Evolutionary conservation across 2,113 vertebrate species (phyloP).

Genomic region (Neoarius graeffei): DNA sequence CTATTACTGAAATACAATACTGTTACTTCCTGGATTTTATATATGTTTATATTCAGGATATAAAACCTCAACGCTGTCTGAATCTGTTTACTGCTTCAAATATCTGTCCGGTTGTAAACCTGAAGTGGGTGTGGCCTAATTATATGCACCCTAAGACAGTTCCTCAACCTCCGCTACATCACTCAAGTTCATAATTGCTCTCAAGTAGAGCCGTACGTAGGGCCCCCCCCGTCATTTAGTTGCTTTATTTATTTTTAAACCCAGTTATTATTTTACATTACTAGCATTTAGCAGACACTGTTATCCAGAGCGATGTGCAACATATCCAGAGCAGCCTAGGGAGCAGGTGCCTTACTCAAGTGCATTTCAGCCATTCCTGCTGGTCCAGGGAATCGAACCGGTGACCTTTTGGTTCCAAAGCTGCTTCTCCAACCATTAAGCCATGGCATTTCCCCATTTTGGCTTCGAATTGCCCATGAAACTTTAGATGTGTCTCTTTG

Average conservation of each 20-base stretch:
- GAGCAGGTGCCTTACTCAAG: too few relatives aligned
- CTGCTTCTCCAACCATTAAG: too few relatives aligned
- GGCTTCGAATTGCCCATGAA: too few relatives aligned
- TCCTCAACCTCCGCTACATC: background rate
- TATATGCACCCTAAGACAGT: background rate
- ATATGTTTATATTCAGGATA: background rate
- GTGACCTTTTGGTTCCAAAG: too few relatives aligned
- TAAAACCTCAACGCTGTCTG: background rate
- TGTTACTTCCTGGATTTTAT: background rate
- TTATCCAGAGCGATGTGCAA: too few relatives aligned
- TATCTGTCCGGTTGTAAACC: background rate
- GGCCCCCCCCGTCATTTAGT: too few relatives aligned
- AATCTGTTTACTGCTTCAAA: background rate
- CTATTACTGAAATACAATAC: too few relatives aligned
- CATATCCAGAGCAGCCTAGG: too few relatives aligned
- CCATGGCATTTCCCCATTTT: too few relatives aligned
- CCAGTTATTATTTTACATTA: background rate
- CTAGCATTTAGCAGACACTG: too few relatives aligned
- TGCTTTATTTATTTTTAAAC: background rate
- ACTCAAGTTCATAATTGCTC: background rate
- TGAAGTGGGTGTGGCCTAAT: background rate
- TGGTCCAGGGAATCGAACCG: too few relatives aligned
- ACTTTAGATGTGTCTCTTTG: background rate
- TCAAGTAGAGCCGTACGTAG: background rate
- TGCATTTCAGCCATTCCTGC: too few relatives aligned